Percentiles rank a stretch among this genome's conserved stretches.
Evolutionary conservation across 2,797 vertebrate genomes (phyloP).

Genomic region (Emydoidea blandingii): DNA sequence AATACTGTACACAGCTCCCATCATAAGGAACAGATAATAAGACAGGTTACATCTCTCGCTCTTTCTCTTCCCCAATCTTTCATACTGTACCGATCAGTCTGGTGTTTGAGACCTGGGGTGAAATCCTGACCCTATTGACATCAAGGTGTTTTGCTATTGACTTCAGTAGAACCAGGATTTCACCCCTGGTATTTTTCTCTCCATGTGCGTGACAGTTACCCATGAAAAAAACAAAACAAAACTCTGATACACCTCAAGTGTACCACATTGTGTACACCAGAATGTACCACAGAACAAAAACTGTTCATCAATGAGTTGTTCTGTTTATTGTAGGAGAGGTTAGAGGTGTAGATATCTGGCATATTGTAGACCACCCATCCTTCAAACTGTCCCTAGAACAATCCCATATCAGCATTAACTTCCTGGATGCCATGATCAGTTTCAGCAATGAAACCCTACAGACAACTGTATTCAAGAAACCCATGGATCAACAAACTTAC

Average conservation of each 20-base stretch:
- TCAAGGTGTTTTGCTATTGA: background rate
- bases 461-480: background rate
- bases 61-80: background rate
- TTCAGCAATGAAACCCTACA: background rate
- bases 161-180: background rate
- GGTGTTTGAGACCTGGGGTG: background rate
- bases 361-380: background rate
- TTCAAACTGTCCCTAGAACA: background rate
- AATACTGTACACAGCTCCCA: background rate
- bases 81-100: background rate
- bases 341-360: background rate
- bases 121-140: background rate
- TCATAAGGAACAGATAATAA: background rate
- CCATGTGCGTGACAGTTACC: background rate
- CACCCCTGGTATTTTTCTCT: background rate
- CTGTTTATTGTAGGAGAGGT: background rate
- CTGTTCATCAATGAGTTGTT: background rate
- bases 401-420: background rate
- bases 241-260: background rate
- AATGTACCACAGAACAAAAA: background rate
- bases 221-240: background rate
- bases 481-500: background rate
- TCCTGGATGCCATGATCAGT: background rate
- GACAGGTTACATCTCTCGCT: background rate
- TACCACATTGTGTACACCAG: background rate